Evolutionary conservation across 2,888 invertebrate species (phyloP).

Genomic region (Cryptocephalus moraei): DNA sequence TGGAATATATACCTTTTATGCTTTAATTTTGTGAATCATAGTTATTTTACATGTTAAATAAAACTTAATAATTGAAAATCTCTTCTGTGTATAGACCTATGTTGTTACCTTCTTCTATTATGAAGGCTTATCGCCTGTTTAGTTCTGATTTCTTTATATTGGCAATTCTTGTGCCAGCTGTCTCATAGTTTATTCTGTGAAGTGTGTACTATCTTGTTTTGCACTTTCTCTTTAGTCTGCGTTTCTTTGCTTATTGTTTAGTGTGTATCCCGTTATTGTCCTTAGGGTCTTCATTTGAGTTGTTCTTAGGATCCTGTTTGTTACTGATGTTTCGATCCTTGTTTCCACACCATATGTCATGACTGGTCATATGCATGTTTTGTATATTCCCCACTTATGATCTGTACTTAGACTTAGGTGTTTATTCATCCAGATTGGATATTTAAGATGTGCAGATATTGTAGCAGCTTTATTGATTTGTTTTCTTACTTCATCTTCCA

Average conservation of each 20-base stretch:
- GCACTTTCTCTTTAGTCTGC: not conserved
- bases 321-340: not conserved
- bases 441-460: not conserved
- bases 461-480: not conserved
- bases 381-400: not conserved
- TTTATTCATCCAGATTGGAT: not conserved
- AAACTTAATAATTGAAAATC: conserved; percentile 14
- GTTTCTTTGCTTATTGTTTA: not conserved
- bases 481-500: not conserved
- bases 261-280: not conserved
- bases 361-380: no score
- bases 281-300: no score
- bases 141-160: no score
- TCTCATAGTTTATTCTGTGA: no score
- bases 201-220: no score
- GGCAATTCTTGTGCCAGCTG: no score
- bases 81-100: not conserved
- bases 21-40: conserved; percentile 24
- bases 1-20: conserved; percentile 16
- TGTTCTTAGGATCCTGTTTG: not conserved
- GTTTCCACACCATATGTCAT: no score
- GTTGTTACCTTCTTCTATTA: no score
- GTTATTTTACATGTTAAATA: conserved; percentile 23
- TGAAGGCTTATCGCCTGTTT: no score
- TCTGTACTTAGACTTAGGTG: not conserved